A percentile compares a stretch with the other conserved stretches of the same genome.
These are phyloP conservation scores for Acrossocheilus wenchowensis DNA, from an alignment of 2,797 vertebrate genomes.

Conservation along the genomic window DNA sequence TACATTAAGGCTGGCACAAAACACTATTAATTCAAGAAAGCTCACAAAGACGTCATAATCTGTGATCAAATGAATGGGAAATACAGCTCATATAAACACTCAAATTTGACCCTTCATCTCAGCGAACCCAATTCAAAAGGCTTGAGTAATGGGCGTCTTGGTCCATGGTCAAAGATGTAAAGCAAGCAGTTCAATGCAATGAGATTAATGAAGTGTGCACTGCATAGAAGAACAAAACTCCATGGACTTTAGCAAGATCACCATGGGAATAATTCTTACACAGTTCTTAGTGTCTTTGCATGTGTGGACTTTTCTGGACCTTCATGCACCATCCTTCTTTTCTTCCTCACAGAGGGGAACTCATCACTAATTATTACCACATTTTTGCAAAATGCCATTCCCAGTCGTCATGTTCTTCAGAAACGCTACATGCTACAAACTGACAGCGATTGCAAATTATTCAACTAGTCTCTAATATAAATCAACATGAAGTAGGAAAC, in stretches of 20 bases:
- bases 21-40: neutral
- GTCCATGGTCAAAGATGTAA: constrained; percentile 16
- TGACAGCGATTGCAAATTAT: neutral
- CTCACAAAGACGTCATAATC: neutral
- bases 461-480: neutral
- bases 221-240: constrained; percentile 24
- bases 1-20: constrained; percentile 35
- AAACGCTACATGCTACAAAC: constrained; percentile 3
- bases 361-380: neutral
- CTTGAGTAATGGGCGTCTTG: neutral
- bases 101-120: neutral
- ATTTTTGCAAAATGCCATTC: neutral
- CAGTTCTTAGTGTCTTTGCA: constrained; percentile 9
- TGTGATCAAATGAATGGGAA: constrained; percentile 7
- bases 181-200: constrained; percentile 21
- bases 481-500: neutral
- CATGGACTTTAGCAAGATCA: neutral
- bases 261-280: neutral
- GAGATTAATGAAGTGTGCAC: neutral
- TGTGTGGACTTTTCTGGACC: neutral
- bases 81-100: constrained; percentile 17
- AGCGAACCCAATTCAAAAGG: neutral
- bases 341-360: neutral
- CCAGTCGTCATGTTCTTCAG: neutral
- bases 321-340: neutral